Conservation (phyloP, 2,797 vertebrate genomes). For the Sciaenops ocellatus region DNA sequence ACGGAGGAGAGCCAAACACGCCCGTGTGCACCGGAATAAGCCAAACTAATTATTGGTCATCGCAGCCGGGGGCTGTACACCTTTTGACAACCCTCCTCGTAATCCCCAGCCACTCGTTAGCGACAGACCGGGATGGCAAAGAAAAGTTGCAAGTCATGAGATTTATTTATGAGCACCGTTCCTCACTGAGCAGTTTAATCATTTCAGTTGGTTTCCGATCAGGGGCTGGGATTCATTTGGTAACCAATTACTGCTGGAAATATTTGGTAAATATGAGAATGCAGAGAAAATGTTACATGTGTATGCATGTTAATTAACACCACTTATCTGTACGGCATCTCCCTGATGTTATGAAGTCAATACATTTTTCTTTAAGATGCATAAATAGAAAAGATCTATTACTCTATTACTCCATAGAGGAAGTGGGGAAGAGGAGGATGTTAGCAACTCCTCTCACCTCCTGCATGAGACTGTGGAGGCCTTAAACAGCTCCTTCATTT, state of each 20-base stretch:
- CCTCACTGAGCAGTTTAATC: constrained; percentile 27
- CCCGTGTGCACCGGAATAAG: background rate
- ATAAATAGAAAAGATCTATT: background rate
- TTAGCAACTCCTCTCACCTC: too few relatives aligned
- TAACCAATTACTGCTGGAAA: background rate
- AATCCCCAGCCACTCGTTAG: constrained; percentile 49
- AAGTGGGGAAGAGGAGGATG: too few relatives aligned
- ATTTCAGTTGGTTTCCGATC: constrained; percentile 28
- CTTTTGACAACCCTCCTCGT: constrained; percentile 39
- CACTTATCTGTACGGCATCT: background rate
- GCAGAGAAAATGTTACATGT: background rate
- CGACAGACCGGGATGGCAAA: constrained; percentile 23
- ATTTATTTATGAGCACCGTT: constrained; percentile 53
- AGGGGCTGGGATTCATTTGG: constrained; percentile 11
- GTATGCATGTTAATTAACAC: background rate
- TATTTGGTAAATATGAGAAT: background rate
- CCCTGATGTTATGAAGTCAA: background rate
- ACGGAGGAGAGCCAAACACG: background rate
- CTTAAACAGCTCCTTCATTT: background rate
- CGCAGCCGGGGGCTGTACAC: constrained; percentile 15
- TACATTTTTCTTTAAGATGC: background rate
- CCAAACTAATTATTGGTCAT: constrained; percentile 30
- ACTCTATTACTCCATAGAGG: too few relatives aligned
- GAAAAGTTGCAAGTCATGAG: constrained; percentile 40
- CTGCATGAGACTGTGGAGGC: too few relatives aligned